A percentile compares a stretch with the other conserved stretches of the same genome.
phyloP scores from a whole-genome alignment of 2,113 vertebrate species.

The Mastomys coucha region DNA sequence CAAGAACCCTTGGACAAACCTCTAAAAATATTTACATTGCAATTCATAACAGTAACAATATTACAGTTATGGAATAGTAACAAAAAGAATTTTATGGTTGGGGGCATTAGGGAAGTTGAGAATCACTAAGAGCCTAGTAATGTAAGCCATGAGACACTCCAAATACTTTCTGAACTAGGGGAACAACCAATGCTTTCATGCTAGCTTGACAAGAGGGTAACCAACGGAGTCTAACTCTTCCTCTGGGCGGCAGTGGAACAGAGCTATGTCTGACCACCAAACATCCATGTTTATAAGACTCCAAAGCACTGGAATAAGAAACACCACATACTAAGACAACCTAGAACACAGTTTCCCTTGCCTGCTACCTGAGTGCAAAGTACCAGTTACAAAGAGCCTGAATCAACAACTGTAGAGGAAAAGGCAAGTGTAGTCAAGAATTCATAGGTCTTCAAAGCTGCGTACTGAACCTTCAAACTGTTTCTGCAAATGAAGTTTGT shows the following conservation, averaged over 20 bases:
- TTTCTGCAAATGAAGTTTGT: slow-evolving; percentile 92
- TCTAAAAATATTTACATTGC: background rate
- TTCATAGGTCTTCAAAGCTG: slow-evolving; percentile 84
- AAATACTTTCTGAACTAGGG: background rate
- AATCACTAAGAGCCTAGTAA: slow-evolving; percentile 36
- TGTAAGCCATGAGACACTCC: slow-evolving; percentile 29
- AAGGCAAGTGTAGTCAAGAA: slow-evolving; percentile 92
- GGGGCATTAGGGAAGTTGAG: background rate
- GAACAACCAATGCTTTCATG: slow-evolving; percentile 48
- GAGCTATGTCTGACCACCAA: slow-evolving; percentile 75
- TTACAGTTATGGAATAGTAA: background rate
- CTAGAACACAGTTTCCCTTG: slow-evolving; percentile 61
- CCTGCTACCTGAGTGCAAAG: slow-evolving; percentile 89
- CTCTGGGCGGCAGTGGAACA: slow-evolving; percentile 73
- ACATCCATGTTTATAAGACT: slow-evolving; percentile 75
- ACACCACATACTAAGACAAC: slow-evolving; percentile 61
- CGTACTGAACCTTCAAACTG: slow-evolving; percentile 88
- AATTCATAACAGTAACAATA: background rate
- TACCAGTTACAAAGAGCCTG: slow-evolving; percentile 82
- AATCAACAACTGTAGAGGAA: slow-evolving; percentile 86
- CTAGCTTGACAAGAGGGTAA: slow-evolving; percentile 64
- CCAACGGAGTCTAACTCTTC: slow-evolving; percentile 67
- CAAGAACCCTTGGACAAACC: background rate
- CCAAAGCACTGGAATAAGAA: slow-evolving; percentile 64
- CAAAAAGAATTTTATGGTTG: background rate